These are phyloP conservation scores for Ricordea florida DNA, from an alignment of 92 coral and sea anemone genomes.

Conservation along the genomic window DNA sequence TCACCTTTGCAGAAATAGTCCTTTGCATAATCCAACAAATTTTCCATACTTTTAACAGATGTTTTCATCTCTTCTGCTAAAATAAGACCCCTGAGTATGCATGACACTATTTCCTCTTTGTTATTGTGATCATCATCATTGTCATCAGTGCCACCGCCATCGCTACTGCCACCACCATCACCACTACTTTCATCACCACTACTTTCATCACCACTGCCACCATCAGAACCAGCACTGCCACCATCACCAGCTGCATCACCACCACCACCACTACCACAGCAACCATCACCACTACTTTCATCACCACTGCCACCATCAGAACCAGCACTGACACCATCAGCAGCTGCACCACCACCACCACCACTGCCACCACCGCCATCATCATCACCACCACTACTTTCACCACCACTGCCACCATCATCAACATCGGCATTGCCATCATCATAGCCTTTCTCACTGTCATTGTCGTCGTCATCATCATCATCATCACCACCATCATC, in stretches of 20 bases:
- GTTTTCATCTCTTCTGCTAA: slow-evolving; percentile 34
- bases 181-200: background rate
- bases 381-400: background rate
- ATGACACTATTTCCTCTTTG: slow-evolving; percentile 27
- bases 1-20: slow-evolving; percentile 52
- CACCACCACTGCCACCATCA: background rate
- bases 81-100: slow-evolving; percentile 31
- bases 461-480: background rate
- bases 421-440: too few relatives aligned
- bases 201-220: background rate
- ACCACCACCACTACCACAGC: background rate
- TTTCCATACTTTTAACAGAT: slow-evolving; percentile 37
- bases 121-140: background rate
- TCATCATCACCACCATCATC: background rate
- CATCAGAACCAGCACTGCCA: background rate
- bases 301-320: background rate
- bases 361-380: background rate
- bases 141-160: background rate
- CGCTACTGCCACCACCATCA: background rate
- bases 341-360: background rate
- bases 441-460: too few relatives aligned
- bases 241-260: background rate
- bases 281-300: background rate
- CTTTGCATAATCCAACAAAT: slow-evolving; percentile 46
- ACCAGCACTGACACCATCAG: background rate